Base-by-base conservation (phyloP, 2,888 invertebrate species). In the Clepsis dumicolana region DNA sequence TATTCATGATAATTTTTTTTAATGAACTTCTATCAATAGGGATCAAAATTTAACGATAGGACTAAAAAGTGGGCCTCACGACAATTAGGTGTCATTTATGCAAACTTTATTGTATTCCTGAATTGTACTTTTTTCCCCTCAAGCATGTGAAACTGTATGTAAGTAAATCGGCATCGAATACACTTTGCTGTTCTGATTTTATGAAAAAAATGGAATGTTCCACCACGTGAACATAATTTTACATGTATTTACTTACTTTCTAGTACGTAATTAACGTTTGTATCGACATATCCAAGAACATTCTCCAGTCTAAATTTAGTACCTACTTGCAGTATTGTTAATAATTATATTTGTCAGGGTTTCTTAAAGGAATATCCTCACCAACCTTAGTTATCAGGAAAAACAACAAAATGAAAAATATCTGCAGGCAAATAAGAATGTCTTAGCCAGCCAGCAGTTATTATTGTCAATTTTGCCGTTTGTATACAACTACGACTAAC, bases 121-220 rank as follows among this genome's bases (percentile, higher is more conserved):
- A 16, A 41, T 7, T 7, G 3, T 16, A 44, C 41, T 7, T 16
- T 44, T 44, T 18, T 7, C 41, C 16, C 7, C 1, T 14, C 14
- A 44, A 44, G 18, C 8, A 8, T 16, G 18, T 44, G 16, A 2
- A 5, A 38, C n/a, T 16, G 29, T 16, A 12, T 59, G 59, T 25
- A 41, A 25, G 24, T 12, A 4, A 59, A n/a, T 59, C 59, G 59
- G 41, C 59, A 41, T 41, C 4, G 12, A 21, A 12, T 21, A 48
- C 12, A 21, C 12, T 21, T 21, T 10, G 18, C 21, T 48, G 12
- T 48, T 48, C 21, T 10, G 5, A 18, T 48, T 21, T 48, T 18
- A 21, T 21, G n/a, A 48, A 21, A 3, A 21, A 7, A 44, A 18
- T 2, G n/a, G 4, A 18, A 8, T 8, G 41, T 16, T 38, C 14